These are phyloP conservation scores for Formicarius rufipectus DNA, from an alignment of 2,113 vertebrate species.

Conservation along the genomic window DNA sequence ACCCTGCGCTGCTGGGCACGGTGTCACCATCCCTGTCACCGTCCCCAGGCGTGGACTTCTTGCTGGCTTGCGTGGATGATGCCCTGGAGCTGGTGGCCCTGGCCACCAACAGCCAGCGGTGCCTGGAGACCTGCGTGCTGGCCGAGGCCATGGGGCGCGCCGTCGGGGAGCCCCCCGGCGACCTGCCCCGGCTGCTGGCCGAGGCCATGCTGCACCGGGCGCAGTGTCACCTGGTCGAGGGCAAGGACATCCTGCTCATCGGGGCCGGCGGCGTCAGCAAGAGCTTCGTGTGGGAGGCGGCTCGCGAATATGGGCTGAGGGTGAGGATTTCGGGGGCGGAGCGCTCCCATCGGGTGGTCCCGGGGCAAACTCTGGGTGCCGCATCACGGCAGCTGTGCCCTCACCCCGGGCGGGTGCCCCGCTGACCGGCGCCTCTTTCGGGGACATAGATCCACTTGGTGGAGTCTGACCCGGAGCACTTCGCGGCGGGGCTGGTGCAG, in stretches of 20 bases:
- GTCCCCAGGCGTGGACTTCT: conserved; percentile 21
- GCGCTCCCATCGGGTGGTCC: neutral
- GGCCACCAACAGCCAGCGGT: neutral
- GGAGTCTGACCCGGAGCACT: conserved; percentile 80
- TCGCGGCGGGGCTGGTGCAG: conserved; percentile 77
- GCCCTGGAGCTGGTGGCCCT: conserved; percentile 37
- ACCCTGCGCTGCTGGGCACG: rapidly evolving
- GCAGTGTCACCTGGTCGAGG: neutral
- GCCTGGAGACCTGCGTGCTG: conserved; percentile 47
- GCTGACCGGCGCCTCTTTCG: neutral
- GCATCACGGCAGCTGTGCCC: neutral
- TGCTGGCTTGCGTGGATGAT: neutral
- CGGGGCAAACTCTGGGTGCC: neutral
- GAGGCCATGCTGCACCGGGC: conserved; percentile 34
- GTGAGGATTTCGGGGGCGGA: neutral
- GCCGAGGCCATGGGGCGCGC: conserved; percentile 1
- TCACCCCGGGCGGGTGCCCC: rapidly evolving
- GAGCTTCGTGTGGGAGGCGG: conserved; percentile 54
- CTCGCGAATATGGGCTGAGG: neutral
- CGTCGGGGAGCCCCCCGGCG: neutral
- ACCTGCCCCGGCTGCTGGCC: conserved; percentile 7
- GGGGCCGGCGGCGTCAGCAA: conserved; percentile 36
- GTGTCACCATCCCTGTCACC: neutral
- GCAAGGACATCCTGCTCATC: conserved; percentile 56
- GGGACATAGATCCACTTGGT: conserved; percentile 76